These are phyloP conservation scores for Tribolium freemani DNA, from an alignment of 2,888 invertebrate genomes.

Conservation along the genomic window DNA sequence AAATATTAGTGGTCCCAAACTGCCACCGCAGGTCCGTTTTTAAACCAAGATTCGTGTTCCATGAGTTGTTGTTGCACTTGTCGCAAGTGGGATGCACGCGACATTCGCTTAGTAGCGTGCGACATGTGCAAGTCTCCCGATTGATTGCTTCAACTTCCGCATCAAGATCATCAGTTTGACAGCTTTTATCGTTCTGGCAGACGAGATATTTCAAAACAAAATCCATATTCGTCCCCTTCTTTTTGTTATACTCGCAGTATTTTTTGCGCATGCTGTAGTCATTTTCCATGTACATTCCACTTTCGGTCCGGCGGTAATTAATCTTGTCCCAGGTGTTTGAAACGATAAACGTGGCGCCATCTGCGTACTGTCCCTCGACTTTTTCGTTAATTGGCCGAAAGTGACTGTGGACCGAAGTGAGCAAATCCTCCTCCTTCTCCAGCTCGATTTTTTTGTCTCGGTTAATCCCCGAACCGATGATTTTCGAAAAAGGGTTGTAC, in stretches of 20 bases:
- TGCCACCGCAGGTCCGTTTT: constrained; percentile 26
- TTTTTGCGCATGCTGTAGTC: constrained; percentile 69
- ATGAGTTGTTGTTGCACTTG: constrained; percentile 63
- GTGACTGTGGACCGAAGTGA: constrained; percentile 85
- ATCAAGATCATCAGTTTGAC: constrained; percentile 70
- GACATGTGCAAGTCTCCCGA: constrained; percentile 24
- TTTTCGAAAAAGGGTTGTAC: constrained; percentile 43
- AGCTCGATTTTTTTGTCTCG: constrained; percentile 44
- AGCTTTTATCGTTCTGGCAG: constrained; percentile 72
- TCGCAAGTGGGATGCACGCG: constrained; percentile 61
- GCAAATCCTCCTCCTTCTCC: constrained; percentile 75
- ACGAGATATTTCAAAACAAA: constrained; percentile 80
- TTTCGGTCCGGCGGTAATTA: constrained; percentile 77
- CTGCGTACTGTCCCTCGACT: constrained; percentile 70
- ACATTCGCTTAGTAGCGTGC: constrained; percentile 17
- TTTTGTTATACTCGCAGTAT: constrained; percentile 72
- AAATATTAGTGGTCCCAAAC: constrained; percentile 59
- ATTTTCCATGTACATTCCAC: constrained; percentile 74
- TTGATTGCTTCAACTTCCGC: constrained; percentile 23
- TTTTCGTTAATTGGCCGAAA: constrained; percentile 80
- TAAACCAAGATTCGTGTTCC: constrained; percentile 10
- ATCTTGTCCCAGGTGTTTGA: constrained; percentile 74
- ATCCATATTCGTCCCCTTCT: constrained; percentile 53
- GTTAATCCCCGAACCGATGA: constrained; percentile 28
- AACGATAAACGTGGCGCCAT: constrained; percentile 83